Conservation (phyloP, 2,113 vertebrate species). For the Protomyctophum bolini region DNA sequence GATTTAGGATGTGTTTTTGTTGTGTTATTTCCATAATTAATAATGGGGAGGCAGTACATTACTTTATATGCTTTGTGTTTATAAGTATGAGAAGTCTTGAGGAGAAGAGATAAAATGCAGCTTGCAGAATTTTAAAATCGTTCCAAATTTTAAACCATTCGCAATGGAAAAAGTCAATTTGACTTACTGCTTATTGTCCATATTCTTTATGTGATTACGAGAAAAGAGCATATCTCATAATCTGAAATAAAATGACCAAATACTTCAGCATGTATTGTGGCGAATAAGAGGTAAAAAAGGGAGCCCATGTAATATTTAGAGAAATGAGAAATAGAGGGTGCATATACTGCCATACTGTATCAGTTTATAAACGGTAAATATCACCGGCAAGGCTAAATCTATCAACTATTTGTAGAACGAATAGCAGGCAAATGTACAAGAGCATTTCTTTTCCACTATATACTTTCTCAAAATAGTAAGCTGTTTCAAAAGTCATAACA, state of each 20-base stretch:
- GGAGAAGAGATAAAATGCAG: conserved; percentile 76
- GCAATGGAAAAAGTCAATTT: conserved; percentile 55
- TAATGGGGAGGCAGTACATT: conserved; percentile 84
- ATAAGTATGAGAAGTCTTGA: conserved; percentile 77
- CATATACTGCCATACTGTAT: not conserved
- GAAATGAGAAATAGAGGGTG: conserved; percentile 8
- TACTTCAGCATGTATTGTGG: conserved; percentile 36
- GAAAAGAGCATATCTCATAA: conserved; percentile 46
- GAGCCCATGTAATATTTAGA: not conserved
- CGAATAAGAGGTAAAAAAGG: conserved; percentile 34
- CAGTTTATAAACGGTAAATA: not conserved
- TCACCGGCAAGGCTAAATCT: not conserved
- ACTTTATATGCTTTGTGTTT: conserved; percentile 79
- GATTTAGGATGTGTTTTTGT: conserved; percentile 94
- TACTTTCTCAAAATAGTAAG: too few relatives aligned
- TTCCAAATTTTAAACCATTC: conserved; percentile 69
- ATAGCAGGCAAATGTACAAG: too few relatives aligned
- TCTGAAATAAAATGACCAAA: conserved; percentile 50
- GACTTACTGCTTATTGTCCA: conserved; percentile 38
- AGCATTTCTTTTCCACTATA: too few relatives aligned
- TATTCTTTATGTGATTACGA: conserved; percentile 39
- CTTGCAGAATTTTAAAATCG: conserved; percentile 72
- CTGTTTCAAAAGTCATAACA: too few relatives aligned
- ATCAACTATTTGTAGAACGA: too few relatives aligned
- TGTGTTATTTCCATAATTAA: conserved; percentile 95